Evolutionary conservation across 2,888 invertebrate genomes (phyloP).

Genomic region (Spisula subtruncata): DNA sequence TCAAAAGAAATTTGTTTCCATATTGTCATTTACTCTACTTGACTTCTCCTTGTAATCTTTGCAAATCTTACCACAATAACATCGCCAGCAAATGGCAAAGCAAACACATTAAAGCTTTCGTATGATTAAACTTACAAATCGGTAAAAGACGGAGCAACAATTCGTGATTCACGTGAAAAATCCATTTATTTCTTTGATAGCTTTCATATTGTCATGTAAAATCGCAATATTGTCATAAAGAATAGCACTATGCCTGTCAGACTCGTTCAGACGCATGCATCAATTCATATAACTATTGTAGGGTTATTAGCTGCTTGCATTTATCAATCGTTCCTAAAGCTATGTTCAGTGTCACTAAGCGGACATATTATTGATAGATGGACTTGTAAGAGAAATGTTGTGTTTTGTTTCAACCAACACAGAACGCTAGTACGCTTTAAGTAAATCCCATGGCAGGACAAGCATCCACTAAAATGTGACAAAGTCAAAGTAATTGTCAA

Average conservation of each 20-base stretch:
- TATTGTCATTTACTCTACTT: slow-evolving; percentile 41
- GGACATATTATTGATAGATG: slow-evolving; percentile 5
- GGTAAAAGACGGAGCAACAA: slow-evolving; percentile 33
- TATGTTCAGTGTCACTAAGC: slow-evolving; percentile 1
- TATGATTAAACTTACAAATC: slow-evolving; percentile 66
- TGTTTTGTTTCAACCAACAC: neutral
- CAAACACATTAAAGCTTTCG: slow-evolving; percentile 65
- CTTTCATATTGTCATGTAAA: slow-evolving; percentile 56
- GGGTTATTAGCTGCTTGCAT: slow-evolving; percentile 19
- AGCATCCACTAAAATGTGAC: no score
- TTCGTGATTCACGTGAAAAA: slow-evolving; percentile 42
- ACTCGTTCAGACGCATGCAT: slow-evolving; percentile 53
- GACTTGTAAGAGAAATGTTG: neutral
- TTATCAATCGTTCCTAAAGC: slow-evolving; percentile 26
- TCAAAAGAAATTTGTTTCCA: slow-evolving; percentile 56
- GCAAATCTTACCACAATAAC: slow-evolving; percentile 46
- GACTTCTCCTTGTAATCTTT: slow-evolving; percentile 46
- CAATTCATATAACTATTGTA: slow-evolving; percentile 57
- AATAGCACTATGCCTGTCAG: slow-evolving; percentile 22
- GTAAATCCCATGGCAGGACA: neutral
- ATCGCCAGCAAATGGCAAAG: slow-evolving; percentile 36
- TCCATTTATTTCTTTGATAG: slow-evolving; percentile 53
- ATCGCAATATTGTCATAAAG: slow-evolving; percentile 56
- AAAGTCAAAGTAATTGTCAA: no score
- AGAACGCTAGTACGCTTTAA: neutral